These are phyloP conservation scores for Brienomyrus longianalis DNA, from an alignment of 2,113 vertebrate species.

Conservation along the genomic window DNA sequence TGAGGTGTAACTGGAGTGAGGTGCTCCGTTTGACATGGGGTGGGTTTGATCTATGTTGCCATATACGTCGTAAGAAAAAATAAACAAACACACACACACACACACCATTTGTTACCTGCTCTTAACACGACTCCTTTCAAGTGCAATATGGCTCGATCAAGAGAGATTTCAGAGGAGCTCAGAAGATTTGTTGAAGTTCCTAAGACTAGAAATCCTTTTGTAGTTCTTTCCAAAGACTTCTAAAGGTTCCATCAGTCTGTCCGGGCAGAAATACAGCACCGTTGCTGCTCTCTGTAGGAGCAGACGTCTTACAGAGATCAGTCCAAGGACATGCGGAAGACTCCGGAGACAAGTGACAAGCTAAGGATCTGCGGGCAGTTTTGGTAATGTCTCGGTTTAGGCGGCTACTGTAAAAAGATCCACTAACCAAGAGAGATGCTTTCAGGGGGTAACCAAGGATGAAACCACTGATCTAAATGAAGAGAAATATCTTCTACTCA, in stretches of 20 bases:
- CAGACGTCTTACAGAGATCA: neutral
- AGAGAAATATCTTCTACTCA: neutral
- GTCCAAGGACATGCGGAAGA: neutral
- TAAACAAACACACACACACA: neutral
- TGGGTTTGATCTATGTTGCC: neutral
- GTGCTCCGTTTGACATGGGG: neutral
- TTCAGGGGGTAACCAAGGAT: neutral
- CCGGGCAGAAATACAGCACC: neutral
- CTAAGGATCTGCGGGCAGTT: neutral
- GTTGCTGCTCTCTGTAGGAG: neutral
- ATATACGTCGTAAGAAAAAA: neutral
- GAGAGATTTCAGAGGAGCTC: neutral
- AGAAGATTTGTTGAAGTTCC: neutral
- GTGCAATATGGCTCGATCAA: neutral
- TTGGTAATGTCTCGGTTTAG: neutral
- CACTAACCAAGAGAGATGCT: neutral
- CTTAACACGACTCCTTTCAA: neutral
- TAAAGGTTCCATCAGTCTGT: neutral
- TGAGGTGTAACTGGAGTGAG: neutral
- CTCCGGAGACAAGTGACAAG: neutral
- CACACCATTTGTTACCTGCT: neutral
- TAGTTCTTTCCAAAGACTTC: neutral
- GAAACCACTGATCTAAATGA: neutral
- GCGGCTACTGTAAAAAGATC: too few relatives aligned
- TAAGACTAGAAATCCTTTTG: neutral